Evolutionary conservation across 2,888 invertebrate genomes (phyloP).

Genomic region (Nymphalis c-album): DNA sequence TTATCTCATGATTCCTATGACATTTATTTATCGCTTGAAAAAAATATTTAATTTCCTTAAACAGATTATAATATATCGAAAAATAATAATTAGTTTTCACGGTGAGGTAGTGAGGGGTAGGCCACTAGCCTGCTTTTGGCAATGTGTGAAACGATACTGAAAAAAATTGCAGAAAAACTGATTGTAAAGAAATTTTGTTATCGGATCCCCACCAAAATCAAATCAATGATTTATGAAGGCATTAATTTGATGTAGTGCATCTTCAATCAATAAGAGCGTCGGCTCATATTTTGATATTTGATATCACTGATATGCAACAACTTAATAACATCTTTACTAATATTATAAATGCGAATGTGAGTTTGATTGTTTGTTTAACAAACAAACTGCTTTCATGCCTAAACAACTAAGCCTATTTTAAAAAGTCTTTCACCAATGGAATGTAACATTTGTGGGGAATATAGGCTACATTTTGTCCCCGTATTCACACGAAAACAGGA

Average conservation of each 20-base stretch:
- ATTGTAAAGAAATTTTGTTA: conserved; percentile 17
- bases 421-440: too few species aligned
- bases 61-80: not conserved
- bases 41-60: not conserved
- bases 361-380: too few species aligned
- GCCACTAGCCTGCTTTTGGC: not conserved
- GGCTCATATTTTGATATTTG: not conserved
- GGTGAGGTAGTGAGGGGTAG: not conserved
- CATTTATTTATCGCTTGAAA: not conserved
- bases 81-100: not conserved
- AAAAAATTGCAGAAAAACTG: conserved; percentile 2
- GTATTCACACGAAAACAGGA: too few species aligned
- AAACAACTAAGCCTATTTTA: too few species aligned
- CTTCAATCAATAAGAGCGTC: not conserved
- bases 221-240: conserved; percentile 7
- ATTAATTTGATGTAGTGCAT: conserved; percentile 12
- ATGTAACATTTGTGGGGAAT: too few species aligned
- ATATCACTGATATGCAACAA: conserved; percentile 2
- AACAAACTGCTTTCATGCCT: too few species aligned
- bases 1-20: not conserved
- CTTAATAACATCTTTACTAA: too few species aligned
- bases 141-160: conserved; percentile 13
- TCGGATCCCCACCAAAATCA: conserved; percentile 16
- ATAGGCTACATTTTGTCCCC: too few species aligned
- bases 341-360: too few species aligned